Evolutionary conservation across 2,888 invertebrate genomes (phyloP), one percentile per base, ranked within the genome.

Genomic region (Ennomos erosarius): DNA sequence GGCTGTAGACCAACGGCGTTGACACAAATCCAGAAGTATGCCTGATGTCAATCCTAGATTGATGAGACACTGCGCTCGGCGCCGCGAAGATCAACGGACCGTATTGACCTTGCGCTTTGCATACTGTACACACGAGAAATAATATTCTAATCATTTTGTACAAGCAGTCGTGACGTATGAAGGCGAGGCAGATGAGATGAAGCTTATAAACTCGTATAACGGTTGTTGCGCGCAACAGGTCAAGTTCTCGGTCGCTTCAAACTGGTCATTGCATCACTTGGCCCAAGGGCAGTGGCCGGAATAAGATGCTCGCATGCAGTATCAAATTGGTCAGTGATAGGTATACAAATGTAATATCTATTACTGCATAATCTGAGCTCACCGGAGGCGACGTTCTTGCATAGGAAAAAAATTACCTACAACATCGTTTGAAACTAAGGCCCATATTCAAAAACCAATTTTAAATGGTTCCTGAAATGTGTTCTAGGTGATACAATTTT

Each of bases 11-110:
- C 9, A 88, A 55, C 1, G 87, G 86, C 0, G 76, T 66, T 1
- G 82, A 64, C 62, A 87, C 64, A 36, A 79, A 70, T 0, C 70
- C 74, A 33, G 86, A 87, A 16, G 75, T 74, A 53, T 88, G 85
- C 52, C 77, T 81, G 45, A 94, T 90, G 67, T 94, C 91, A 51
- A 93, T 84, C 49, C 93, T 87, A 50, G 94, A 93, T 74, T 94
- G 93, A 74, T 93, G 92, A 1, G 93, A 93, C 16, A 94, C 93
- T 43, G 93, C 89, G 71, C 92, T 93, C 1, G 94, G 93, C 34
- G 93, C 90, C 12, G 88, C 83, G 64, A 88, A 85, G 66, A 90
- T 84, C 9, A 88, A 50, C 45, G 87, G 87, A 45, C 76, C 68
- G 34, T 83, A 42, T 68, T 89, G 81, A 69, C 83, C 73, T 55